Conservation (phyloP, 2,797 vertebrate genomes). For the Melanogrammus aeglefinus region DNA sequence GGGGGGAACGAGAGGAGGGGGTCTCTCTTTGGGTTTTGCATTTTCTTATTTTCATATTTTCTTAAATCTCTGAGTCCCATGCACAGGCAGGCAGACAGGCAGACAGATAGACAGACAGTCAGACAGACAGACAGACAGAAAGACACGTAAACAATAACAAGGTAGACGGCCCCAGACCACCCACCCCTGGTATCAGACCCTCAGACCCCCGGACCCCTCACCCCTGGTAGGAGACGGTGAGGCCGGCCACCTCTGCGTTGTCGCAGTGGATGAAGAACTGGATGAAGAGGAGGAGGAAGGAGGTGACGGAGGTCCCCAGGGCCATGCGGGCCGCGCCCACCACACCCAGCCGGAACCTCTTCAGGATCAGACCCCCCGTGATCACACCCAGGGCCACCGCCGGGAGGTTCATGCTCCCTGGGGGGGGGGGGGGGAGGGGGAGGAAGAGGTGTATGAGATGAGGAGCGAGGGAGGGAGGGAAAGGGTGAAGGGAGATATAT, state of each 20-base stretch:
- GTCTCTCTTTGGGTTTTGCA: too few species aligned
- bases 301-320: slow-evolving; percentile 68
- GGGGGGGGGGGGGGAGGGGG: not conserved
- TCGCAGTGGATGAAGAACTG: slow-evolving; percentile 84
- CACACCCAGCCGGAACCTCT: slow-evolving; percentile 80
- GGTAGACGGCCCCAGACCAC: too few species aligned
- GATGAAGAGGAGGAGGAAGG: slow-evolving; percentile 74
- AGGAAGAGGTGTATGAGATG: not conserved
- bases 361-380: slow-evolving; percentile 86
- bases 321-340: slow-evolving; percentile 81
- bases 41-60: not conserved
- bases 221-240: slow-evolving; percentile 87
- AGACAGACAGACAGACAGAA: not conserved
- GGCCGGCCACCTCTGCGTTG: slow-evolving; percentile 82
- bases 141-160: not conserved
- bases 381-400: slow-evolving; percentile 92
- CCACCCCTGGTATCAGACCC: too few species aligned
- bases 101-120: not conserved
- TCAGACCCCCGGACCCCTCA: slow-evolving; percentile 53
- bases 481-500: too few species aligned
- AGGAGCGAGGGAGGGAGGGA: not conserved
- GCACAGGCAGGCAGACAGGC: not conserved
- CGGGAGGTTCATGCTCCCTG: slow-evolving; percentile 90
- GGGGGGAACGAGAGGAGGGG: too few species aligned
- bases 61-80: not conserved